A percentile compares a stretch with the other conserved stretches of the same genome.
Conservation (phyloP, 2,113 vertebrate species). For the Cacatua alba region DNA sequence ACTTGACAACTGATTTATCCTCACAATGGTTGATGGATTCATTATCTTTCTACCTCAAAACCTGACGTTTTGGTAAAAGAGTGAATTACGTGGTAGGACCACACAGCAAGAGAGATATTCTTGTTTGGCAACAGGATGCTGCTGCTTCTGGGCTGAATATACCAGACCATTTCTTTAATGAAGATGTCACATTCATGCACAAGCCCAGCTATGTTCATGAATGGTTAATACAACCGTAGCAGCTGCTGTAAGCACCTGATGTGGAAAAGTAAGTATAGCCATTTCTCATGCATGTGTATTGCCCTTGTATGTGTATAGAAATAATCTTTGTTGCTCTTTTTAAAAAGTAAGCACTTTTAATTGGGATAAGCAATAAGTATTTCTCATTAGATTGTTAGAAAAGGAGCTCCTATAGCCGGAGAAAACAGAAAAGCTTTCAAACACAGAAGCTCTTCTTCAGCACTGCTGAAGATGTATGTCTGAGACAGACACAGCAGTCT, state of each 20-base stretch:
- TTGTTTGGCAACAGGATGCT: not conserved
- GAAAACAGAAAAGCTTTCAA: not conserved
- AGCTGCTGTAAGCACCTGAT: not conserved
- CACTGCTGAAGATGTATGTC: not conserved
- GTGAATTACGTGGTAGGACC: not conserved
- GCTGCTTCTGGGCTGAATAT: not conserved
- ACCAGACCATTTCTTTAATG: not conserved
- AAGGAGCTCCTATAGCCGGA: not conserved
- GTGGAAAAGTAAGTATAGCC: not conserved
- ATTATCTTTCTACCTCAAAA: not conserved
- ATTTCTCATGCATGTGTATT: not conserved
- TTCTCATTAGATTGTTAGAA: not conserved
- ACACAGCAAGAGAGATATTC: not conserved
- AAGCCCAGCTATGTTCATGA: not conserved
- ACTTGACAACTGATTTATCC: not conserved
- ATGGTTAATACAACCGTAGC: not conserved
- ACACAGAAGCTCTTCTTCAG: not conserved
- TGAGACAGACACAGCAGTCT: not conserved
- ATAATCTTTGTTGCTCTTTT: not conserved
- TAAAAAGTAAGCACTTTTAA: not conserved
- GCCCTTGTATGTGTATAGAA: not conserved
- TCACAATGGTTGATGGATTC: not conserved
- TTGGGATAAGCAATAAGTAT: not conserved
- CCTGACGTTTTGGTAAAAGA: not conserved
- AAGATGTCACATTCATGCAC: not conserved